Conservation (phyloP, 2,797 vertebrate species). For the Acanthis flammea region DNA sequence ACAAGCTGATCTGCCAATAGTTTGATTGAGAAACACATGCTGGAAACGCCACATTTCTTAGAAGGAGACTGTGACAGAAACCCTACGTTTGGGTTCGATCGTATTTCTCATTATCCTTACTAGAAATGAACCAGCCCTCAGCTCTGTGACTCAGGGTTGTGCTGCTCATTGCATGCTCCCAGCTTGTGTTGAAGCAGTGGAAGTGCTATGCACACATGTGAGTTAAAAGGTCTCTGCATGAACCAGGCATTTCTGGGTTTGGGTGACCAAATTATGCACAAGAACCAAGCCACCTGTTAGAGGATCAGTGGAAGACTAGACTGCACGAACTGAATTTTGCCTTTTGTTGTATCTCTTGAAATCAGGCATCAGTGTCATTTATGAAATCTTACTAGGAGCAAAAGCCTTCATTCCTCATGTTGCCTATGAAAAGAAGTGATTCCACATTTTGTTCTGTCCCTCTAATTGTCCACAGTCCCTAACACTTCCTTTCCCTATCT, state of each 20-base stretch:
- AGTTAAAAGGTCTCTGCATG: not conserved
- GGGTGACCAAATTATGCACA: not conserved
- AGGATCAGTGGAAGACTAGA: not conserved
- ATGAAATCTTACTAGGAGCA: not conserved
- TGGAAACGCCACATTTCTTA: constrained; percentile 50
- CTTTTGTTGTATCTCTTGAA: not conserved
- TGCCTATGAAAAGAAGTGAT: not conserved
- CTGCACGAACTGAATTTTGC: not conserved
- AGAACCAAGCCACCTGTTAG: not conserved
- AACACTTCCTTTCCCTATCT: not conserved
- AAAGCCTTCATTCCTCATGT: not conserved
- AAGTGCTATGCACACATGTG: not conserved
- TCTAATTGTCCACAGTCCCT: not conserved
- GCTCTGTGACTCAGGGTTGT: not conserved
- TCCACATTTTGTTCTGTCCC: not conserved
- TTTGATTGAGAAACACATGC: constrained; percentile 18
- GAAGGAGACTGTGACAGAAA: constrained; percentile 32
- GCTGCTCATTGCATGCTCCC: not conserved
- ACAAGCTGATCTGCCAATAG: not conserved
- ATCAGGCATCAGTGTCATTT: not conserved
- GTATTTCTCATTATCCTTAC: not conserved
- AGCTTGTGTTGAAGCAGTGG: not conserved
- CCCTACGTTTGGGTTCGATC: accelerated
- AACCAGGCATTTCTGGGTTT: not conserved
- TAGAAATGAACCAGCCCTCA: not conserved